Percentiles rank a stretch among this genome's conserved stretches.
Evolutionary conservation across 2,888 invertebrate species (phyloP).

Genomic region (Trissolcus japonicus): DNA sequence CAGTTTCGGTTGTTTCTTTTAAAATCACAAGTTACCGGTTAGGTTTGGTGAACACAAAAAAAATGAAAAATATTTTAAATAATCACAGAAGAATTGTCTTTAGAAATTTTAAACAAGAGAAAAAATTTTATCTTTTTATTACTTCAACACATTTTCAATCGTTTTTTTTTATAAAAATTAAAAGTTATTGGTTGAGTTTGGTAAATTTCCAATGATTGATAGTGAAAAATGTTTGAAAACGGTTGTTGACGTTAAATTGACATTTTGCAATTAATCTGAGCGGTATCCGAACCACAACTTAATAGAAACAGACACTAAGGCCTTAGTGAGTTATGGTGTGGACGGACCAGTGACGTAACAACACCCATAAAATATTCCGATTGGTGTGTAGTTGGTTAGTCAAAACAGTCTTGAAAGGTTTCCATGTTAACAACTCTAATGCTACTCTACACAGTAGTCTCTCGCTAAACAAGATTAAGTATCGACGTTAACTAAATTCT

Average conservation of each 20-base stretch:
- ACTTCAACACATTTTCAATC: no score
- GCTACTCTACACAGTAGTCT: conserved; percentile 56
- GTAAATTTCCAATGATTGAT: background rate
- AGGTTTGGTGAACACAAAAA: no score
- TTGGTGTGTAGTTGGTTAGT: conserved; percentile 57
- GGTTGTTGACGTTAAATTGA: conserved; percentile 51
- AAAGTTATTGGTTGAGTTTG: background rate
- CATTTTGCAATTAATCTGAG: conserved; percentile 55
- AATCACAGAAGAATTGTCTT: no score
- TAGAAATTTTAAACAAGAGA: no score
- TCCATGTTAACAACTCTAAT: conserved; percentile 59
- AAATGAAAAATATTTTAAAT: no score
- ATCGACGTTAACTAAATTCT: conserved; percentile 41
- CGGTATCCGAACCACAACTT: conserved; percentile 55
- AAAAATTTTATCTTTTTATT: no score
- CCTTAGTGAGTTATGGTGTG: conserved; percentile 66
- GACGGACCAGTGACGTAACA: conserved; percentile 65
- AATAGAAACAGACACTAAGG: conserved; percentile 65
- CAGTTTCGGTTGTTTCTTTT: no score
- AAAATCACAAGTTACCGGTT: no score
- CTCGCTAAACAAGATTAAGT: conserved; percentile 47
- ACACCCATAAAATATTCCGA: conserved; percentile 64
- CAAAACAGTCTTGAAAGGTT: conserved; percentile 58
- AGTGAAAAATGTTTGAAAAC: conserved; percentile 8
- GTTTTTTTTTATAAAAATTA: no score